Evolutionary conservation across 2,113 vertebrate genomes (phyloP), one percentile per base, ranked within the genome.

Genomic region (Sapajus apella): DNA sequence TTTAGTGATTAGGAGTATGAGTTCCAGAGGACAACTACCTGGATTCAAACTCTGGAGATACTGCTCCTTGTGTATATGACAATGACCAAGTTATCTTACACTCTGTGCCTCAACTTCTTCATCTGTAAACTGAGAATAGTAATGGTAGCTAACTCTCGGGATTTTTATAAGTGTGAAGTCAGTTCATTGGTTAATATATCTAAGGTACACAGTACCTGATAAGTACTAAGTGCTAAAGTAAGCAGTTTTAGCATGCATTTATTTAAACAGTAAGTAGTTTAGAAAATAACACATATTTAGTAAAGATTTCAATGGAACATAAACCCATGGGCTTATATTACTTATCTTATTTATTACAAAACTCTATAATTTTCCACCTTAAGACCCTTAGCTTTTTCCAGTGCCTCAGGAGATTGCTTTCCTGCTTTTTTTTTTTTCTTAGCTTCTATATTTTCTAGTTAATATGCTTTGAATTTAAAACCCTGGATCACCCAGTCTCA

Each of bases 381-480:
- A 47, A 72, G 23, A 64, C 25, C 83, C 73, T 86, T 58, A 43
- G 16, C 9, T 84, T 75, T 91, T 79, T 25, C 8, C 27, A 72
- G 9, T 35, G 18, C 40, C 56, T 80, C 37, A 45, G 50, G 27
- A 52, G 2, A 11, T 80, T 14, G 14, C 21, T 52, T 87, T 73
- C 70, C 40, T 80, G 6, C 20, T 58, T 82, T 90, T 40, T 82
- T 90, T 40, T 95, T 58, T 70, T 9, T 35, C 25, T 90, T 84
- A 55, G 32, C 8, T 45, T 95, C n/a, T 43, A 70, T 35, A 64
- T 86, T 86, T 88, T 47, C 40, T 30, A 79, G 21, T 83, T 70
- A 95, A 87, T 87, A 50, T 83, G 23, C 37, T 89, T 86, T 92
- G 37, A 89, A 56, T 87, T 90, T 90, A 84, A 95, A 94, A 68